phyloP scores from a whole-genome alignment of 2,797 vertebrate species.

The Oreochromis mossambicus region DNA sequence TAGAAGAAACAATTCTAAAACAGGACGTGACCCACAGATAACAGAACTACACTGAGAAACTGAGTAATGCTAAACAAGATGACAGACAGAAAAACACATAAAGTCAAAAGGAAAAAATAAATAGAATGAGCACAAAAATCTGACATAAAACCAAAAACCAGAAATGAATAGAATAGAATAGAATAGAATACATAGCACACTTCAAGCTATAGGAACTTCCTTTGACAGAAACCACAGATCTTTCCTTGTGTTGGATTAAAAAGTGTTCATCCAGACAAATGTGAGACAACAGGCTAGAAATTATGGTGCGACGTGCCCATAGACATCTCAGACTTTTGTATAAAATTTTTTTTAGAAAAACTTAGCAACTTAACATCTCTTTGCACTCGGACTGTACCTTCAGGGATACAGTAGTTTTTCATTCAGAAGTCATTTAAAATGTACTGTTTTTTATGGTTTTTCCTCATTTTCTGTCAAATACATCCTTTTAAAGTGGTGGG shows the following conservation, averaged over 20 bases:
- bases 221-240: background rate
- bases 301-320: background rate
- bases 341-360: fast-evolving
- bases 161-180: background rate
- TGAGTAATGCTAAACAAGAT: background rate
- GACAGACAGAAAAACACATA: background rate
- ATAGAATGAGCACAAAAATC: too few relatives aligned
- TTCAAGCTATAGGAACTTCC: background rate
- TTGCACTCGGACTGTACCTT: background rate
- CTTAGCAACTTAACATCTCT: background rate
- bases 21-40: background rate
- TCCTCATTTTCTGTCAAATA: background rate
- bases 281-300: background rate
- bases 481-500: background rate
- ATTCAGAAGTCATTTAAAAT: too few relatives aligned
- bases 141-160: background rate
- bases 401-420: background rate
- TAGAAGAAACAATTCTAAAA: background rate
- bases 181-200: background rate
- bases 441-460: background rate
- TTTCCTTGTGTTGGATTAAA: background rate
- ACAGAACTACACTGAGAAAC: background rate
- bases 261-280: background rate
- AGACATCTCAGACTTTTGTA: background rate
- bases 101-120: too few relatives aligned